A percentile compares a stretch with the other conserved stretches of the same genome.
phyloP scores from a whole-genome alignment of 2,888 invertebrate genomes.

The Belgica antarctica region DNA sequence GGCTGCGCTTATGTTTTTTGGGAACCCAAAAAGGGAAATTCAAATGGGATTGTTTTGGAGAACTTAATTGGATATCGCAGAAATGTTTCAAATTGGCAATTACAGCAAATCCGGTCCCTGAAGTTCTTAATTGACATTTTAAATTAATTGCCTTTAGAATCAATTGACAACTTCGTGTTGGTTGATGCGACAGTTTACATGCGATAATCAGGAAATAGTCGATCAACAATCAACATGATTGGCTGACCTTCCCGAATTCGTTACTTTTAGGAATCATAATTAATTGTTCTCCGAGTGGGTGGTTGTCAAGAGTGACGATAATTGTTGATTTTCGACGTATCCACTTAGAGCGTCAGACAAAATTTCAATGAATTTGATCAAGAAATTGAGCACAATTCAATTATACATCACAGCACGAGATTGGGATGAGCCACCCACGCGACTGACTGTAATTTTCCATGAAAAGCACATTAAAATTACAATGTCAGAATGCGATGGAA shows the following conservation, averaged over 20 bases:
- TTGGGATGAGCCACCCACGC: neutral
- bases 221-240: neutral
- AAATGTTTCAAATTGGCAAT: neutral
- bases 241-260: neutral
- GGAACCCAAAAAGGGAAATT: neutral
- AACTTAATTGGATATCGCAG: neutral
- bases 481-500: neutral
- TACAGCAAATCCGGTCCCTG: neutral
- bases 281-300: neutral
- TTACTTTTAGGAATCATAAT: neutral
- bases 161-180: neutral
- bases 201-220: neutral
- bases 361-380: neutral
- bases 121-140: neutral
- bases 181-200: neutral
- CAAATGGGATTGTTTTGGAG: neutral
- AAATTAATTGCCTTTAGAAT: neutral
- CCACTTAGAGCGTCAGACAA: neutral
- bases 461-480: too few species aligned
- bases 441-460: too few species aligned
- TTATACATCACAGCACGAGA: too few species aligned
- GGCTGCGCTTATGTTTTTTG: too few species aligned
- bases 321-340: constrained; percentile 6
- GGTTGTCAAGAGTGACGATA: neutral
- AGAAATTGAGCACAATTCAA: neutral